Conservation (phyloP, 2,888 invertebrate species). For the Rhagophthalmus giganteus region DNA sequence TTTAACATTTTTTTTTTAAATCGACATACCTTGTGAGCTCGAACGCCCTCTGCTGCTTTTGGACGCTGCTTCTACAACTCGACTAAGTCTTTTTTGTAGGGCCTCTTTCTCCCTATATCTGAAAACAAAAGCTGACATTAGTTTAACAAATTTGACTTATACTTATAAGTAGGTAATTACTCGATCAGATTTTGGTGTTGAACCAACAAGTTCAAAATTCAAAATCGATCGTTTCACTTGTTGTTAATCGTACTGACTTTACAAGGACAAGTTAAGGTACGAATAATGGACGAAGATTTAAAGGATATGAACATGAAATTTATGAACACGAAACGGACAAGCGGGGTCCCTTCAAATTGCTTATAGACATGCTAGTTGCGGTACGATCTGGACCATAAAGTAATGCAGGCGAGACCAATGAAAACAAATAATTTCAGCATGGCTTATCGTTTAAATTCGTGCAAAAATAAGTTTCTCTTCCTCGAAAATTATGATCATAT, state of each 20-base stretch:
- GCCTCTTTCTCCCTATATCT: slow-evolving; percentile 60
- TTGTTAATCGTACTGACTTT: neutral
- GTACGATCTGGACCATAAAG: too few species aligned
- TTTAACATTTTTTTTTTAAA: too few species aligned
- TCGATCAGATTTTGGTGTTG: too few species aligned
- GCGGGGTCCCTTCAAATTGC: neutral
- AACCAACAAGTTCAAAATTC: neutral
- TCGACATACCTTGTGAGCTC: slow-evolving; percentile 35
- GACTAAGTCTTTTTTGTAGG: slow-evolving; percentile 58
- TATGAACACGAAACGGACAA: neutral
- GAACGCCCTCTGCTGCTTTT: slow-evolving; percentile 35
- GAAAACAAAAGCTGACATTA: slow-evolving; percentile 33
- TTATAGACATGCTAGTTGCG: neutral
- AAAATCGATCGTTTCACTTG: neutral
- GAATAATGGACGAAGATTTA: neutral
- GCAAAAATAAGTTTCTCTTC: too few species aligned
- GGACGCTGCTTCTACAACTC: slow-evolving; percentile 43
- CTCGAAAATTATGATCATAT: too few species aligned
- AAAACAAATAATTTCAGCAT: too few species aligned
- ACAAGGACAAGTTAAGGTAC: neutral
- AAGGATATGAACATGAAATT: neutral
- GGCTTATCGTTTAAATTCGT: too few species aligned
- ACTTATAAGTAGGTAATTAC: too few species aligned
- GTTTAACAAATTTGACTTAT: too few species aligned
- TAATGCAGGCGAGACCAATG: too few species aligned